These are phyloP conservation scores for Pleuronectes platessa DNA, from an alignment of 2,113 vertebrate genomes.

Conservation along the genomic window DNA sequence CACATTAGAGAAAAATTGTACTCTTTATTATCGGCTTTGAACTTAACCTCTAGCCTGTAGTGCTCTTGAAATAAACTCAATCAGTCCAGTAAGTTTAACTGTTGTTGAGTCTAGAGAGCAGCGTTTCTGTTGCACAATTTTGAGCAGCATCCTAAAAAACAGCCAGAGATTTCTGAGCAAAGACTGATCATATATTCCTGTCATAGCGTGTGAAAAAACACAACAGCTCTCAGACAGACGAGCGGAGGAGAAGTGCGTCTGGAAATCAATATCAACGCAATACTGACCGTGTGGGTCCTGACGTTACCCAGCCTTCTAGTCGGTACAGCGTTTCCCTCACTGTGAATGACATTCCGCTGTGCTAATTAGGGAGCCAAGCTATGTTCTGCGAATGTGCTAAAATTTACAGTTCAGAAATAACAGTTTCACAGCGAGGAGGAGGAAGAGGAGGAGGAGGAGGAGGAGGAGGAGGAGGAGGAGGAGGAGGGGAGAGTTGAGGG, in stretches of 20 bases:
- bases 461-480: background rate
- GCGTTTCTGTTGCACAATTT: constrained; percentile 21
- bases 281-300: constrained; percentile 39
- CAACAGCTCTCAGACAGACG: constrained; percentile 33
- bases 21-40: constrained; percentile 29
- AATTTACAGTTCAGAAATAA: constrained; percentile 54
- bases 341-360: constrained; percentile 48
- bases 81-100: constrained; percentile 20
- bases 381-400: constrained; percentile 52
- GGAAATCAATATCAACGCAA: constrained; percentile 50
- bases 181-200: constrained; percentile 61
- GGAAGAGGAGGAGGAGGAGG: background rate
- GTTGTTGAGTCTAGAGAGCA: constrained; percentile 21
- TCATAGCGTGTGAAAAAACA: constrained; percentile 26
- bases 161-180: constrained; percentile 20
- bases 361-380: constrained; percentile 68
- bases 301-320: constrained; percentile 40
- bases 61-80: constrained; percentile 26
- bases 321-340: constrained; percentile 46
- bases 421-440: constrained; percentile 28
- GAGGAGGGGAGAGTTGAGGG: background rate
- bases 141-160: constrained; percentile 24
- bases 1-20: constrained; percentile 13
- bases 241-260: constrained; percentile 15
- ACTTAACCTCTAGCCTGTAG: constrained; percentile 13